phyloP scores from a whole-genome alignment of 1,140 invertebrate species.

The Theocolax elegans region DNA sequence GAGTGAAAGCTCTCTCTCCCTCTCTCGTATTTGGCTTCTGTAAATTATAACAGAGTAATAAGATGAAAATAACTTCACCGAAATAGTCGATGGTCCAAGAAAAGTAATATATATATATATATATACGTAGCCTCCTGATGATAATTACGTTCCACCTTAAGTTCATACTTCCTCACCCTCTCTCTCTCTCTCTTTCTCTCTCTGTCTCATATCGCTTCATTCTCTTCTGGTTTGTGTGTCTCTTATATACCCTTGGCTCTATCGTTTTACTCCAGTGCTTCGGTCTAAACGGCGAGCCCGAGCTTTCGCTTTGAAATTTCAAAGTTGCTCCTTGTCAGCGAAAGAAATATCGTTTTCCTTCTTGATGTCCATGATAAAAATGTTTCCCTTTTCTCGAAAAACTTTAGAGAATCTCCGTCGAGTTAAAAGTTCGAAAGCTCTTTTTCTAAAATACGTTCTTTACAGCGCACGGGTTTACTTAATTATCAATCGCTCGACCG shows the following conservation, averaged over 20 bases:
- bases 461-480: too few relatives aligned
- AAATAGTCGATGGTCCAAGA: too few relatives aligned
- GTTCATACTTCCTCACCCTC: too few relatives aligned
- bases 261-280: neutral
- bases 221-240: too few relatives aligned
- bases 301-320: constrained; percentile 8
- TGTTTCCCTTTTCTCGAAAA: constrained; percentile 1
- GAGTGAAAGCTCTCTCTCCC: neutral
- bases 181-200: too few relatives aligned
- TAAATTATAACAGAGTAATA: neutral
- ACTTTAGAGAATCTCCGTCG: neutral
- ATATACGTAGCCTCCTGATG: too few relatives aligned
- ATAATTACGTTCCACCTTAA: neutral
- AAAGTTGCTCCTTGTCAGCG: neutral
- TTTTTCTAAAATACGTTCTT: too few relatives aligned
- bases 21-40: neutral
- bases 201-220: too few relatives aligned
- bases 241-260: neutral
- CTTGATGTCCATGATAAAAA: neutral
- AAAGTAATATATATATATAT: too few relatives aligned
- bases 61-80: neutral
- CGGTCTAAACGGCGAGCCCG: neutral
- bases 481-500: too few relatives aligned
- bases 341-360: constrained; percentile 15
- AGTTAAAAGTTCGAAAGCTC: neutral